Conservation (phyloP, 1,140 invertebrate genomes). For the Trichonephila clavipes region DNA sequence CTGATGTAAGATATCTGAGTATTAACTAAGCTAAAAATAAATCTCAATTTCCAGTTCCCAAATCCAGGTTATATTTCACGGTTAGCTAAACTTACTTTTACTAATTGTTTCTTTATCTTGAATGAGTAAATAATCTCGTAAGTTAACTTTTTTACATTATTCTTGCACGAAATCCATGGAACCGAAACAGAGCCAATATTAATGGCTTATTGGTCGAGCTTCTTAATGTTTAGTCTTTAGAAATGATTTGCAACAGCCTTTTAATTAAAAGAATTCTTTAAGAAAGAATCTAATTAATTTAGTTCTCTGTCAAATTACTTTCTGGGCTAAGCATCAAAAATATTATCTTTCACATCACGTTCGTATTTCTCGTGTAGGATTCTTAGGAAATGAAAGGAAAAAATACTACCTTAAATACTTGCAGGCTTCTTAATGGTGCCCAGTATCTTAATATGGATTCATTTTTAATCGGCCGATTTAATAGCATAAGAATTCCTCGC, state of each 20-base stretch:
- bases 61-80: background rate
- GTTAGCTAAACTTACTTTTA: background rate
- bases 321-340: conserved; percentile 37
- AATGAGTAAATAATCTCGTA: background rate
- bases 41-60: background rate
- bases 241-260: conserved; percentile 43
- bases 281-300: conserved; percentile 68
- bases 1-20: too few species aligned
- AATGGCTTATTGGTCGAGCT: conserved; percentile 21
- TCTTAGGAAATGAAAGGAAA: conserved; percentile 7
- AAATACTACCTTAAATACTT: conserved; percentile 45
- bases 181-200: conserved; percentile 46
- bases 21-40: background rate
- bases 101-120: background rate
- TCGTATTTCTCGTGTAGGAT: conserved; percentile 30
- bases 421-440: conserved; percentile 57
- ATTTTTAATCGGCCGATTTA: conserved; percentile 75
- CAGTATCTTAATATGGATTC: conserved; percentile 68
- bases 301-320: conserved; percentile 72
- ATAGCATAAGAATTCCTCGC: conserved; percentile 71
- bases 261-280: conserved; percentile 65
- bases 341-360: conserved; percentile 70
- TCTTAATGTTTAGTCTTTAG: conserved; percentile 47
- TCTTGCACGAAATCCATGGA: background rate
- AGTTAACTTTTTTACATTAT: background rate